Evolutionary conservation across 2,888 invertebrate species (phyloP).

Genomic region (Calephelis perditalis): DNA sequence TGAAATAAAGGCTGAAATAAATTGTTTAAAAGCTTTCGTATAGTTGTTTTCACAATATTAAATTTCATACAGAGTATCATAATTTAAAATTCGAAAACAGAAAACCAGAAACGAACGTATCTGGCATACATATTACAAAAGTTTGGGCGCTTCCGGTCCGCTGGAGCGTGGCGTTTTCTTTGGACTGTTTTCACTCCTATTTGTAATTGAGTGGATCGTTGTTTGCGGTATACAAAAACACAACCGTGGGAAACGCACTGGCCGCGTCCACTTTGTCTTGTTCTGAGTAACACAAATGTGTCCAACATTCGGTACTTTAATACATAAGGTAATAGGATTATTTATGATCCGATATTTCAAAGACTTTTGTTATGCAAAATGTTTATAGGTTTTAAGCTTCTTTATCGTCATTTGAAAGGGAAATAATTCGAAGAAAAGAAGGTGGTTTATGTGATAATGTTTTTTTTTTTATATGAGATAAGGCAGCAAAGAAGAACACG

Average conservation of each 20-base stretch:
- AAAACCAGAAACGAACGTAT: not conserved
- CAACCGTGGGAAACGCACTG: constrained; percentile 39
- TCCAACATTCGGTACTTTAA: constrained; percentile 29
- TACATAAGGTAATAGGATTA: constrained; percentile 33
- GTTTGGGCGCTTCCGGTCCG: constrained; percentile 36
- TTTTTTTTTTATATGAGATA: too few species aligned
- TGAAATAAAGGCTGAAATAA: not conserved
- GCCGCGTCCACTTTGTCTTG: constrained; percentile 36
- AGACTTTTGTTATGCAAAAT: constrained; percentile 21
- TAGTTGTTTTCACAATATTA: not conserved
- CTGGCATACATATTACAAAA: constrained; percentile 29
- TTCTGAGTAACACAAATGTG: constrained; percentile 33
- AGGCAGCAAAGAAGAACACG: too few species aligned
- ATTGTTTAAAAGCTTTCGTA: constrained; percentile 3
- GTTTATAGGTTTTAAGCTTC: not conserved
- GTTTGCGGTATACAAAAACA: constrained; percentile 35
- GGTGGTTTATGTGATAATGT: too few species aligned
- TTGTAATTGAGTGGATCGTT: constrained; percentile 38
- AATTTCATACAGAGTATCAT: not conserved
- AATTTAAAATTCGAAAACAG: constrained; percentile 4
- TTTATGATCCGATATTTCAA: constrained; percentile 30
- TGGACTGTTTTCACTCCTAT: constrained; percentile 34
- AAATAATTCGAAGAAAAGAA: too few species aligned
- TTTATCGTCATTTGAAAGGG: too few species aligned
- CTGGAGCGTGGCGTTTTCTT: constrained; percentile 37